phyloP scores from a whole-genome alignment of 2,797 vertebrate species.

The Ceyx erithaca region DNA sequence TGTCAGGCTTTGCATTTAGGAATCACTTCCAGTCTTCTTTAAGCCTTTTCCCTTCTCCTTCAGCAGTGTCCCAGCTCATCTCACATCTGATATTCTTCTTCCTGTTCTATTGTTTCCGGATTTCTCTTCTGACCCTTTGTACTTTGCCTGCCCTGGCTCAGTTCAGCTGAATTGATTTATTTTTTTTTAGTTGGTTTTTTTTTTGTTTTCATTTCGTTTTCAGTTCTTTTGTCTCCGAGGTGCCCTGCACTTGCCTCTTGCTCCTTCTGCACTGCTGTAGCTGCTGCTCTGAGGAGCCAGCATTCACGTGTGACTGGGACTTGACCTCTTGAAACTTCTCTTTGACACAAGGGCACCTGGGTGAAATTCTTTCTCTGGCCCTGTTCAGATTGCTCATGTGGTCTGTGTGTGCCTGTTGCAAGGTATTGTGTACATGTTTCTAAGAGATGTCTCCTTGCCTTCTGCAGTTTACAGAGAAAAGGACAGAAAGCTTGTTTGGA shows the following conservation, averaged over 20 bases:
- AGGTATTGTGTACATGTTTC: not conserved
- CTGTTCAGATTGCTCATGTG: not conserved
- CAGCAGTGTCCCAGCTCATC: not conserved
- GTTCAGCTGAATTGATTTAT: constrained; percentile 58
- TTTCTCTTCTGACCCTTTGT: constrained; percentile 70
- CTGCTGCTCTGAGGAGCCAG: not conserved
- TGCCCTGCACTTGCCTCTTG: constrained; percentile 24
- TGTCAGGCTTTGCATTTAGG: constrained; percentile 3
- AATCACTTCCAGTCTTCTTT: not conserved
- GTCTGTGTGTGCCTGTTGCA: not conserved
- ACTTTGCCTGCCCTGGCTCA: constrained; percentile 35
- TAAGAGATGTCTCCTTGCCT: not conserved
- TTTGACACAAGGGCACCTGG: not conserved
- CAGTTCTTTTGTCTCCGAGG: not conserved
- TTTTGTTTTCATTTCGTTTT: constrained; percentile 34
- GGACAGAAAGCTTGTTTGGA: not conserved
- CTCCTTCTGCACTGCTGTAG: constrained; percentile 1
- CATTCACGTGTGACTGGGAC: not conserved
- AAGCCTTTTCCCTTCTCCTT: constrained; percentile 22
- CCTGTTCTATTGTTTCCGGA: constrained; percentile 41
- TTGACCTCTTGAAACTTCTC: not conserved
- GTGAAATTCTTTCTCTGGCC: not conserved
- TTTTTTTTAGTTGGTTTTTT: too few relatives aligned
- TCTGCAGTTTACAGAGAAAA: not conserved
- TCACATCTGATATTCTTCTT: constrained; percentile 39